A percentile compares a stretch with the other conserved stretches of the same genome.
Conservation (phyloP, 2,113 vertebrate genomes). For the Coryphaenoides rupestris region DNA sequence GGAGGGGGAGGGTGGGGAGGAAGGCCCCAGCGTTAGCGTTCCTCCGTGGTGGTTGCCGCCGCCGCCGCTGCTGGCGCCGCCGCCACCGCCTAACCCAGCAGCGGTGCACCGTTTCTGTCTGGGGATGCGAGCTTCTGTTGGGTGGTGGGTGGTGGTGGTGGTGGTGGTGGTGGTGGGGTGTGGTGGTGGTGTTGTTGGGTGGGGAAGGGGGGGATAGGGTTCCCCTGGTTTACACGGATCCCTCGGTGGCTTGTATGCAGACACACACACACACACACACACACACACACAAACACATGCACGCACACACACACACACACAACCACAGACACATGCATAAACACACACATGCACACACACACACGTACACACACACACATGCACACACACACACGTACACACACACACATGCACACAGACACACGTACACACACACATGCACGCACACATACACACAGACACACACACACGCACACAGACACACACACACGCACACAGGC, state of each 20-base stretch:
- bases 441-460: not conserved
- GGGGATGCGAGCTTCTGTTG: constrained; percentile 38
- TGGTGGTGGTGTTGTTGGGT: constrained; percentile 23
- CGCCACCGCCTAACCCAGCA: constrained; percentile 30
- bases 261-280: not conserved
- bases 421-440: not conserved
- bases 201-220: constrained; percentile 14
- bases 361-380: not conserved
- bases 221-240: constrained; percentile 35
- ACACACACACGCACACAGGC: not conserved
- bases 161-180: too few relatives aligned
- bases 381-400: not conserved
- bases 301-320: not conserved
- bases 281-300: not conserved
- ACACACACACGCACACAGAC: not conserved
- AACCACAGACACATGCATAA: not conserved
- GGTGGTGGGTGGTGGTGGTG: too few relatives aligned
- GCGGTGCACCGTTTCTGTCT: constrained; percentile 35
- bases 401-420: not conserved
- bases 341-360: not conserved
- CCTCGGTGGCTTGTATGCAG: constrained; percentile 3
- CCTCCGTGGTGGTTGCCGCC: too few relatives aligned
- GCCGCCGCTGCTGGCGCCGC: constrained; percentile 38
- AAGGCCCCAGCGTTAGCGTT: too few relatives aligned
- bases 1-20: too few relatives aligned